Conservation (phyloP, 2,797 vertebrate genomes). For the Malurus splendens region DNA sequence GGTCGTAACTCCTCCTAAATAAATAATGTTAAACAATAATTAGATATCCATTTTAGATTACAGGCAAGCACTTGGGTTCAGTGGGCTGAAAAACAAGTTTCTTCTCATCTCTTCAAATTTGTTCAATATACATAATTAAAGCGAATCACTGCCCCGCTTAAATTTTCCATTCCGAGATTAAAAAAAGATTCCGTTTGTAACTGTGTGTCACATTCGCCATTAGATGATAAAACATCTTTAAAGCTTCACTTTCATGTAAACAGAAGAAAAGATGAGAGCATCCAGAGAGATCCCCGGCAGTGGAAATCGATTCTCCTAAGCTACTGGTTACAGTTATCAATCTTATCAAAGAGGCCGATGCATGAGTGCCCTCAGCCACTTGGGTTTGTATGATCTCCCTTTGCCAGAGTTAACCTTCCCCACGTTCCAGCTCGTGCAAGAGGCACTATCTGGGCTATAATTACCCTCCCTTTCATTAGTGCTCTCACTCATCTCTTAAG, state of each 20-base stretch:
- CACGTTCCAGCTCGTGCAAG: background rate
- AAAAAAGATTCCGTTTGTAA: slow-evolving; percentile 37
- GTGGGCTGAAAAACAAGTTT: slow-evolving; percentile 51
- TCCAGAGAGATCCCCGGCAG: slow-evolving; percentile 10
- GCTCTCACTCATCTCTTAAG: slow-evolving; percentile 6
- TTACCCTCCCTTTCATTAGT: slow-evolving; percentile 28
- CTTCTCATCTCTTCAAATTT: slow-evolving; percentile 50
- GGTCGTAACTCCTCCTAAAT: slow-evolving; percentile 74
- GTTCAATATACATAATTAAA: slow-evolving; percentile 48
- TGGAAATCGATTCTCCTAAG: slow-evolving; percentile 39
- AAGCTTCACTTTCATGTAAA: slow-evolving; percentile 56
- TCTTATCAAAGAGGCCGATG: slow-evolving; percentile 29
- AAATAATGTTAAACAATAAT: slow-evolving; percentile 78
- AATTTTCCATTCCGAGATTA: slow-evolving; percentile 49
- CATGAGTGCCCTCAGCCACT: slow-evolving; percentile 19
- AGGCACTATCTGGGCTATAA: background rate
- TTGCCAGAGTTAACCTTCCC: slow-evolving; percentile 22
- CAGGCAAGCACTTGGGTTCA: slow-evolving; percentile 49
- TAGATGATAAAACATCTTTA: slow-evolving; percentile 58
- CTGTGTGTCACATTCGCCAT: slow-evolving; percentile 19
- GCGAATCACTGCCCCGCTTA: background rate
- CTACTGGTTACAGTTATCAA: slow-evolving; percentile 34
- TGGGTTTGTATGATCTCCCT: slow-evolving; percentile 46
- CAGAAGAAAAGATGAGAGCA: slow-evolving; percentile 55
- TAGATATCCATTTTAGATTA: slow-evolving; percentile 75